Base-by-base conservation (phyloP, 2,797 vertebrate species). In the Halcyon badia region DNA sequence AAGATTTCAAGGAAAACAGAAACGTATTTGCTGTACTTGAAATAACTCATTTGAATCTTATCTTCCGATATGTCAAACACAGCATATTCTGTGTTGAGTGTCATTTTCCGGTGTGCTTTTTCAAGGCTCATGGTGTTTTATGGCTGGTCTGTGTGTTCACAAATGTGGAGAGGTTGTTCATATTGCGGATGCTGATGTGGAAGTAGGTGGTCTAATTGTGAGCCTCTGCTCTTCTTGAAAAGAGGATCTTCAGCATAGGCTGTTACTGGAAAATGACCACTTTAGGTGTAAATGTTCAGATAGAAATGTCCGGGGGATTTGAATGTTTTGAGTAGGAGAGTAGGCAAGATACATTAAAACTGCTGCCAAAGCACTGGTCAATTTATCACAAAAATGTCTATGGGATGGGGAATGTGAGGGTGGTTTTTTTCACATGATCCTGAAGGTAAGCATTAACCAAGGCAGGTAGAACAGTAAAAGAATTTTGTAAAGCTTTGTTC, bases 401-500 rank as follows among this genome's bases (percentile, higher is more conserved):
- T 70, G 62, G 22, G n/a, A 31, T 61, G 31, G 24, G 44, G 10
- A 79, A 71, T 28, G 46, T 4, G 25, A 71, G 24, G 13, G 11
- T 64, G 42, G 1, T 56, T 89, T 94, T 86, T 88, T 64, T 11
- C 31, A 35, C 25, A 42, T 44, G 46, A 62, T 85, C 24, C 31
- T 54, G 19, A 88, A 72, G n/a, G 35, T 66, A 48, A 83, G 20
- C 17, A 26, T 91, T 92, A 87, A 83, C 62, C 65, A 70, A 83
- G 39, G 56, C 25, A 89, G 64, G 17, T 41, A 70, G 72, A 83
- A 66, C 10, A 78, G 72, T 48, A 81, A 49, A 60, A 54, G 2
- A 75, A 76, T 91, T 90, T 87, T 92, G 26, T 78, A 83, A 80
- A 88, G 73, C 69, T 78, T 82, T 86, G 22, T 46, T 88, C 83